Evolutionary conservation across 2,888 invertebrate genomes (phyloP), one percentile per base, ranked within the genome.

Genomic region (Colostygia pectinataria): DNA sequence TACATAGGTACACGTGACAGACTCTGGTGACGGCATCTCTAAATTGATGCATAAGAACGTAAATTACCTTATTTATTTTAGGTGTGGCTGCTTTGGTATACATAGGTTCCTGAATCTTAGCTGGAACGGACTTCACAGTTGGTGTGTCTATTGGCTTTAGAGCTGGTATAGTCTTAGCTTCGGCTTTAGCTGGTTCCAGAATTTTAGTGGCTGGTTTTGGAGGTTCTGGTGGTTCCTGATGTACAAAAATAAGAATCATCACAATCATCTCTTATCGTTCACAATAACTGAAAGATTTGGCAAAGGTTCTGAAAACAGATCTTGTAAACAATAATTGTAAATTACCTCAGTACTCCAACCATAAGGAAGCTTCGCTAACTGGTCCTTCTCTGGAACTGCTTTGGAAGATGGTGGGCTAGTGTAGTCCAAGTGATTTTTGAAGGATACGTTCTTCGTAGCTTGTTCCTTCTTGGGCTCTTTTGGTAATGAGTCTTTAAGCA

Each of bases 381-480:
- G 90, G 39, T 91, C 91, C 39, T 91, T 91, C 45, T 91, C 91
- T 0, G 89, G 84, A 6, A 90, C 84, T 12, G 87, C 79, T 49
- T 88, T 88, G 0, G 85, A 85, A 1, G 81, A 61, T 0, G 88
- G 86, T 13, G 82, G 81, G 41, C 87, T 89, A 15, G 90, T 89
- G 65, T 87, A 88, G 66, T 90, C 91, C 49, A 90, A 64, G 49
- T 91, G 90, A 52, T 91, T 91, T 60, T 91, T 91, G 64, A 91
- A 91, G 0, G 91, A 91, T 0, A 91, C 91, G 33, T 90, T 90
- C 63, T 91, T 91, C 0, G 90, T 90, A 29, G 83, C 85, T 43
- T 80, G 82, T 54, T 91, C 90, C 38, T 89, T 90, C 56, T 81
- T 86, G 0, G 81, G 78, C 51, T 89, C 88, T 51, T 77, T 86